Evolutionary conservation across 2,113 vertebrate species (phyloP).

Genomic region (Pachypanchax playfairii): DNA sequence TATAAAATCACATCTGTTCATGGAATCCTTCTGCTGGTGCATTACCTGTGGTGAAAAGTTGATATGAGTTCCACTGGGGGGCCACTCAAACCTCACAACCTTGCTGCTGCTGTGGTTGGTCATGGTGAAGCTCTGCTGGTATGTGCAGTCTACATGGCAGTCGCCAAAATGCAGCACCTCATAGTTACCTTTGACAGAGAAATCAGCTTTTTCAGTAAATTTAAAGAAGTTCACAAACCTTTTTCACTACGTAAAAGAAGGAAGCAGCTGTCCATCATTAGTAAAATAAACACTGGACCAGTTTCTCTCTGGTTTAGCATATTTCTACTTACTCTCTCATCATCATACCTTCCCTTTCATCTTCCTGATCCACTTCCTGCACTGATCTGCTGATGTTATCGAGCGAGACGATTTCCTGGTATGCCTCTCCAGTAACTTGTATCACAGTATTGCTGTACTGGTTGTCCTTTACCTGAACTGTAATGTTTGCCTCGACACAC

Average conservation of each 20-base stretch:
- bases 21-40: no score
- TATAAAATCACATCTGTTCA: no score
- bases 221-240: not conserved
- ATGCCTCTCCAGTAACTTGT: slow-evolving; percentile 83
- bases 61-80: not conserved
- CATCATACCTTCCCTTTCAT: slow-evolving; percentile 25
- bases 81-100: slow-evolving; percentile 29
- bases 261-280: not conserved
- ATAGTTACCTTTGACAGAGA: slow-evolving; percentile 40
- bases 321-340: not conserved
- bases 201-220: not conserved
- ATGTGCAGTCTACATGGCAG: slow-evolving; percentile 78
- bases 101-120: slow-evolving; percentile 24
- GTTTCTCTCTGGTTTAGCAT: not conserved
- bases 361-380: slow-evolving; percentile 34
- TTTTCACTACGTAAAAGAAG: no score
- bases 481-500: slow-evolving; percentile 72
- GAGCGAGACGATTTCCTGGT: slow-evolving; percentile 82
- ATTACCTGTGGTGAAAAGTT: slow-evolving; percentile 73
- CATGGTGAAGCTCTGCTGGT: slow-evolving; percentile 49
- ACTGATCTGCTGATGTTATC: slow-evolving; percentile 76
- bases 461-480: slow-evolving; percentile 79
- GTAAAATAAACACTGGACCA: not conserved
- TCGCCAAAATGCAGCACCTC: slow-evolving; percentile 86
- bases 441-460: slow-evolving; percentile 79